Evolutionary conservation across 2,113 vertebrate genomes (phyloP).

Genomic region (Toxotes jaculatrix): DNA sequence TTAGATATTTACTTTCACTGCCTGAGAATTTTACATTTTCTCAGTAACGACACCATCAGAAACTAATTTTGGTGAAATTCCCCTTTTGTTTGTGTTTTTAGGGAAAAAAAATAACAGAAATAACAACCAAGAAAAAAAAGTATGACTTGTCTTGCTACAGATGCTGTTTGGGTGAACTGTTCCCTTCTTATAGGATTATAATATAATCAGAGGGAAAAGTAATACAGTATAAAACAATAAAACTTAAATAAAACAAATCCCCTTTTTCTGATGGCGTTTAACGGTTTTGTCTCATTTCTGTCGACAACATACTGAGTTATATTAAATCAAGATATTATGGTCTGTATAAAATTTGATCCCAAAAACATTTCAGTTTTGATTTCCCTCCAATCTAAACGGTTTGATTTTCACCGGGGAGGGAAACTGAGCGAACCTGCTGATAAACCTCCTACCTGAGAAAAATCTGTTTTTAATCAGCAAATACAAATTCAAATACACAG

Average conservation of each 20-base stretch:
- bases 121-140: neutral
- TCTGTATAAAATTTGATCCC: neutral
- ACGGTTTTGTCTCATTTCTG: neutral
- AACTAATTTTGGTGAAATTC: conserved; percentile 19
- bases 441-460: conserved; percentile 6
- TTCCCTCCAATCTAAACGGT: neutral
- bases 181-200: conserved; percentile 35
- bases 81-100: conserved; percentile 6
- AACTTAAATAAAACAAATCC: conserved; percentile 47
- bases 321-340: too few relatives aligned
- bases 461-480: neutral
- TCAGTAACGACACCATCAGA: neutral
- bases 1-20: too few relatives aligned
- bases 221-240: conserved; percentile 55
- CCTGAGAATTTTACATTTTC: neutral
- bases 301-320: too few relatives aligned
- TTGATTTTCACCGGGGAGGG: neutral
- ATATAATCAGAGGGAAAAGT: neutral
- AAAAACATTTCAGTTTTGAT: neutral
- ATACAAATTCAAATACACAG: neutral
- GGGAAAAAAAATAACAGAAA: neutral
- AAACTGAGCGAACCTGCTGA: neutral
- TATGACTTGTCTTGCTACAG: conserved; percentile 20
- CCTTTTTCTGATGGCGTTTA: neutral
- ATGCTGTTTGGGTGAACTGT: conserved; percentile 22